Conservation (phyloP, 2,888 invertebrate genomes). For the Horisme vitalbata region DNA sequence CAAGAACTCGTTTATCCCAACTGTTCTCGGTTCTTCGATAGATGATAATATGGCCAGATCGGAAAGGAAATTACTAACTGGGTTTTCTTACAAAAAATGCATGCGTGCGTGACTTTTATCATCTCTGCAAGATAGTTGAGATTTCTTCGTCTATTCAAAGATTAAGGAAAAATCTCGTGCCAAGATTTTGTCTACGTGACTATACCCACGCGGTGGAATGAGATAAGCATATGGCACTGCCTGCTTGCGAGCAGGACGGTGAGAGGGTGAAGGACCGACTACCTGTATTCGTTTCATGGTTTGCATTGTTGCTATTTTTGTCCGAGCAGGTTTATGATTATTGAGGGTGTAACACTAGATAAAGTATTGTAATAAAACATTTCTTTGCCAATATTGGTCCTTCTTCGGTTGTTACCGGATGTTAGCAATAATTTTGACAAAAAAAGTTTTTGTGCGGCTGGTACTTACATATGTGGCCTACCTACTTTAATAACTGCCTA, state of each 20-base stretch:
- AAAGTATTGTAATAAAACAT: constrained; percentile 5
- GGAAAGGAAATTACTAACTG: too few relatives aligned
- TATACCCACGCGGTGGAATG: constrained; percentile 3
- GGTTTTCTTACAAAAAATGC: too few relatives aligned
- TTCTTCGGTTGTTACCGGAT: too few relatives aligned
- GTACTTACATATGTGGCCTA: too few relatives aligned
- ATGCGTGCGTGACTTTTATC: neutral
- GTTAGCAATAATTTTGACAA: neutral
- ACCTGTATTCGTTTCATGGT: constrained; percentile 10
- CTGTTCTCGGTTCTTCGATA: too few relatives aligned
- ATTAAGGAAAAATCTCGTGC: constrained; percentile 15
- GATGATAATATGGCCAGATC: too few relatives aligned
- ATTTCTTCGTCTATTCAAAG: constrained; percentile 20
- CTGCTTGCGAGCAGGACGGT: constrained; percentile 9
- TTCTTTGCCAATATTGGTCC: constrained; percentile 4
- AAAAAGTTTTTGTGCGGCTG: neutral
- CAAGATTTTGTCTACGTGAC: constrained; percentile 23
- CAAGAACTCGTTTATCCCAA: too few relatives aligned
- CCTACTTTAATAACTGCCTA: too few relatives aligned
- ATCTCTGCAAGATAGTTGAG: constrained; percentile 5
- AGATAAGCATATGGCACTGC: neutral
- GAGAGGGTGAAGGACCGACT: constrained; percentile 19
- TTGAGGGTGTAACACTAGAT: constrained; percentile 4
- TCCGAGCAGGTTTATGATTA: constrained; percentile 14
- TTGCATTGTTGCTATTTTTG: constrained; percentile 17